These are phyloP conservation scores for Poecile atricapillus DNA, from an alignment of 2,113 vertebrate species.

Conservation along the genomic window DNA sequence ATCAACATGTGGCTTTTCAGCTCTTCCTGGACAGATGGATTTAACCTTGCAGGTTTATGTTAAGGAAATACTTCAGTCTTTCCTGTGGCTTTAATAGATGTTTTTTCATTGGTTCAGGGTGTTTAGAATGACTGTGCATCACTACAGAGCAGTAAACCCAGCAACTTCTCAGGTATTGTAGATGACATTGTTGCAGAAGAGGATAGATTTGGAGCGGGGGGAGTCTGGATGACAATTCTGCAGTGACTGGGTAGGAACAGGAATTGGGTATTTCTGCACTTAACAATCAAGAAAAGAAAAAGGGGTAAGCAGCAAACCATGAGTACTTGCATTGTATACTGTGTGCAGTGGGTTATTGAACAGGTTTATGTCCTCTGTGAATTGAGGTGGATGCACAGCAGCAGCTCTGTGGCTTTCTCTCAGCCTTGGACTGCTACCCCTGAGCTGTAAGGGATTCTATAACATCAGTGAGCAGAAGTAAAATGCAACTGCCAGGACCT, in stretches of 20 bases:
- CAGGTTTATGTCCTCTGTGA: background rate
- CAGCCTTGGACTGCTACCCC: no score
- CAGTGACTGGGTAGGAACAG: background rate
- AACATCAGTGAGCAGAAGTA: background rate
- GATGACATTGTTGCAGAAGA: background rate
- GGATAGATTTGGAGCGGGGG: background rate
- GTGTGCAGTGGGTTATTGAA: background rate
- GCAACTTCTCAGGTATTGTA: background rate
- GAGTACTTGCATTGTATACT: background rate
- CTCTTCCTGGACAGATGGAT: fast-evolving
- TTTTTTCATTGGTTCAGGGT: background rate
- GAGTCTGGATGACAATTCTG: background rate
- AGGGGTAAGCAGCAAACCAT: fast-evolving
- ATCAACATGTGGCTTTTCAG: fast-evolving
- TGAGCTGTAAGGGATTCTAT: fast-evolving
- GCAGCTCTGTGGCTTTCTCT: background rate
- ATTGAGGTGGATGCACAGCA: background rate
- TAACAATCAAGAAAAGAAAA: background rate
- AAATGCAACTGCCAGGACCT: background rate
- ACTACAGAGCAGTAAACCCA: background rate
- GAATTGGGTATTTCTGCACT: background rate
- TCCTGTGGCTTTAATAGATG: background rate
- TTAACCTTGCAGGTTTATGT: background rate
- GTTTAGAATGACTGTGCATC: background rate
- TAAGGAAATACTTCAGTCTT: background rate